Evolutionary conservation across 1,140 invertebrate genomes (phyloP).

Genomic region (Archivesica marissinica): DNA sequence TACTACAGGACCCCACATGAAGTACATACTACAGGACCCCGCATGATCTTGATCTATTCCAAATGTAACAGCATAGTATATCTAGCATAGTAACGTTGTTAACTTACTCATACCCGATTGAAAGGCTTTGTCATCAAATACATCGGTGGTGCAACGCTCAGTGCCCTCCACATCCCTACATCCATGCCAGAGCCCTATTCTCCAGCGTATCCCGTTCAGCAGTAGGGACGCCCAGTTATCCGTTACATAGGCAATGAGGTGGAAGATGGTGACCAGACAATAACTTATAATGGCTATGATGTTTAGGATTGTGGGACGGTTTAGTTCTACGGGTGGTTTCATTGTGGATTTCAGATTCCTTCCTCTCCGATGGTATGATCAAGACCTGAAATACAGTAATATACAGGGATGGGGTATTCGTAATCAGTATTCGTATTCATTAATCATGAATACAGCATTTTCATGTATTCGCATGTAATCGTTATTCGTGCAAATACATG

Average conservation of each 20-base stretch:
- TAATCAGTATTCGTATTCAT: background rate
- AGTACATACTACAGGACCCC: too few relatives aligned
- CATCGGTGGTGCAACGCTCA: constrained; percentile 29
- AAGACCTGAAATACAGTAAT: background rate
- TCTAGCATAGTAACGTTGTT: background rate
- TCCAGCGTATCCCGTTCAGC: constrained; percentile 32
- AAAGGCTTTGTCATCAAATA: constrained; percentile 47
- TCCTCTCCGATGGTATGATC: background rate
- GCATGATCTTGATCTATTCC: too few relatives aligned
- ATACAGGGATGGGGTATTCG: background rate
- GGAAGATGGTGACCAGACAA: constrained; percentile 52
- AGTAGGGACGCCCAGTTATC: constrained; percentile 51
- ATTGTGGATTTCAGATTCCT: constrained; percentile 31
- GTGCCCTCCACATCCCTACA: constrained; percentile 23
- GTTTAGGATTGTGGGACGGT: constrained; percentile 52
- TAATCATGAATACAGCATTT: background rate
- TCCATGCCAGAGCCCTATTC: constrained; percentile 56
- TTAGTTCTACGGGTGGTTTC: constrained; percentile 47
- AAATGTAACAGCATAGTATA: background rate
- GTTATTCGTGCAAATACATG: background rate
- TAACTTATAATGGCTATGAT: constrained; percentile 39
- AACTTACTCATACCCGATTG: constrained; percentile 60
- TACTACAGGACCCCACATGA: too few relatives aligned
- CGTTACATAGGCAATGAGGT: constrained; percentile 58
- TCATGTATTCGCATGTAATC: background rate